These are phyloP conservation scores for Bombus pascuorum DNA, from an alignment of 1,140 invertebrate species.

Conservation along the genomic window DNA sequence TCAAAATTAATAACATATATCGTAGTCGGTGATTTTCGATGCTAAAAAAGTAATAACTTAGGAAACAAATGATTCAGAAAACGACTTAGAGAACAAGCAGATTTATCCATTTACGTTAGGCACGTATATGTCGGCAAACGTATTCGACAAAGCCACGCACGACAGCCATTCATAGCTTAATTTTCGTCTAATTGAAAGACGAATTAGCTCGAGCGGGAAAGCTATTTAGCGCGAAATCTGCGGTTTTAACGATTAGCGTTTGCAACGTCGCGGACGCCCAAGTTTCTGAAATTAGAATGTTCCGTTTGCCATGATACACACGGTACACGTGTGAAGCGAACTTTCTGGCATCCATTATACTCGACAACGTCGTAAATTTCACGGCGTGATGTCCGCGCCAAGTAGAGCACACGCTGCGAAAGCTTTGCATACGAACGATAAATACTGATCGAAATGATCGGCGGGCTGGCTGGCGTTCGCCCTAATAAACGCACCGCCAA, in stretches of 20 bases:
- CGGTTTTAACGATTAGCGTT: neutral
- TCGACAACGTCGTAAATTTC: constrained; percentile 46
- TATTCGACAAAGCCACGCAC: no score
- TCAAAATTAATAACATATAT: no score
- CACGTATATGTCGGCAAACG: no score
- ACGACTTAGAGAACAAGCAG: no score
- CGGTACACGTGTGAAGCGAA: constrained; percentile 1
- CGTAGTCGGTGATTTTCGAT: no score
- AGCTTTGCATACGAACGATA: constrained; percentile 16
- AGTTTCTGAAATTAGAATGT: constrained; percentile 45
- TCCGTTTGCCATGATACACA: constrained; percentile 3
- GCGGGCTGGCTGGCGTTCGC: no score
- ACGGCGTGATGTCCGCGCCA: neutral
- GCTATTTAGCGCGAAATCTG: neutral
- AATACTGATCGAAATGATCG: constrained; percentile 14
- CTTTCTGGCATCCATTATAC: constrained; percentile 39
- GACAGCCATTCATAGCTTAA: neutral
- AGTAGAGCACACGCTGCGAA: constrained; percentile 29
- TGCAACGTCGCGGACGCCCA: neutral
- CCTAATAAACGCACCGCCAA: neutral
- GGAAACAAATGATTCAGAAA: no score
- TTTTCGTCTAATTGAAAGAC: neutral
- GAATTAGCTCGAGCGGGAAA: no score
- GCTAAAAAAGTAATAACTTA: no score
- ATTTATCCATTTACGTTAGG: no score